Percentiles rank a stretch among this genome's conserved stretches.
These are phyloP conservation scores for Todiramphus chloris DNA, from an alignment of 2,113 vertebrate species.

Conservation along the genomic window DNA sequence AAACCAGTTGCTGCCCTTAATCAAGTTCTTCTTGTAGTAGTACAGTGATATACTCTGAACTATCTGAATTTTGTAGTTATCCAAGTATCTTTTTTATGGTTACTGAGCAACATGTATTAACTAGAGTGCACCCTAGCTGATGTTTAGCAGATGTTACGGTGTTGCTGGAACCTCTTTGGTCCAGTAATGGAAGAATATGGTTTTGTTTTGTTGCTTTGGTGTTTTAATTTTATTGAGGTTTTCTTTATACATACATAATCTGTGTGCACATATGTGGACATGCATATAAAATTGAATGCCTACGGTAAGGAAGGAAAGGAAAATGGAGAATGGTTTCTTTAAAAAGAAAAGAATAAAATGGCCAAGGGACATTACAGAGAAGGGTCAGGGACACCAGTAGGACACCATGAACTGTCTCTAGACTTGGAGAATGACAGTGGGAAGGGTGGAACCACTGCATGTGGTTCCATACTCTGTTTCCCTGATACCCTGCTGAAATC, in stretches of 20 bases:
- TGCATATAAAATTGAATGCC: slow-evolving; percentile 56
- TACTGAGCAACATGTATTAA: slow-evolving; percentile 56
- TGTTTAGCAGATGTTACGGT: slow-evolving; percentile 63
- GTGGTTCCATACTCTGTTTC: neutral
- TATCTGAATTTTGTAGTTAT: slow-evolving; percentile 63
- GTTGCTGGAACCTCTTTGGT: slow-evolving; percentile 57
- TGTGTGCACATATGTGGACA: slow-evolving; percentile 56
- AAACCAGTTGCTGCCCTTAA: neutral
- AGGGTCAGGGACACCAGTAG: neutral
- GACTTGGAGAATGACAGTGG: neutral
- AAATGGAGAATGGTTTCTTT: slow-evolving; percentile 17
- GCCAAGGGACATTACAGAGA: neutral
- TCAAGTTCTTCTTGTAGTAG: slow-evolving; percentile 36
- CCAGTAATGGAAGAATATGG: slow-evolving; percentile 61
- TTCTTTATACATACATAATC: slow-evolving; percentile 50
- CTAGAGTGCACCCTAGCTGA: slow-evolving; percentile 40
- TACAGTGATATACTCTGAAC: neutral
- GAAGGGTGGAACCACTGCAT: neutral
- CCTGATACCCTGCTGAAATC: neutral
- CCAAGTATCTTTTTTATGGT: slow-evolving; percentile 62
- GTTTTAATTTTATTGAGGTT: slow-evolving; percentile 69
- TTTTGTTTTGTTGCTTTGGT: slow-evolving; percentile 68
- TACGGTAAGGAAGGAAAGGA: neutral
- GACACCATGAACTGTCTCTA: neutral
- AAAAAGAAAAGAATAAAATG: neutral